Conservation (phyloP, 1,140 invertebrate species). For the Calephelis virginiensis region DNA sequence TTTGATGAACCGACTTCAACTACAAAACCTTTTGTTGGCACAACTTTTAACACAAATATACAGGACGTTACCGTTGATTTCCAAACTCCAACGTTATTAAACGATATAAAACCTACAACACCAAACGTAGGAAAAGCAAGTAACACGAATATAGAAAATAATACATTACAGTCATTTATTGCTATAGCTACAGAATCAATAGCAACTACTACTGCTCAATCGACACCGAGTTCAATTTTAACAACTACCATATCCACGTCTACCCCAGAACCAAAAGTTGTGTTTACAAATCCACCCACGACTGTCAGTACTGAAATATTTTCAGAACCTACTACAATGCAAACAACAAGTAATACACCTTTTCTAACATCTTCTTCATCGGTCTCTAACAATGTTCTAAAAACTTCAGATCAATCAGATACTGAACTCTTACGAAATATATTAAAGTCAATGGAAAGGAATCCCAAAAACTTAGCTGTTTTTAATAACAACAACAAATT, state of each 20-base stretch:
- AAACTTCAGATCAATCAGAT: conserved; percentile 35
- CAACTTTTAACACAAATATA: conserved; percentile 27
- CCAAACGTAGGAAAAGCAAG: not conserved
- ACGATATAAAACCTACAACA: conserved; percentile 21
- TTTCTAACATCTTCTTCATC: conserved; percentile 15
- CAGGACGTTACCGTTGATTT: conserved; percentile 24
- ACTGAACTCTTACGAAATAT: conserved; percentile 50
- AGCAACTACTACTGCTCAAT: conserved; percentile 30
- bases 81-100: conserved; percentile 24
- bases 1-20: conserved; percentile 37
- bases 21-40: conserved; percentile 27
- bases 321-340: conserved; percentile 21
- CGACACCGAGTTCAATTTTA: conserved; percentile 19
- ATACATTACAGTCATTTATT: not conserved
- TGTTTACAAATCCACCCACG: conserved; percentile 5
- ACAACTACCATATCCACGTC: conserved; percentile 33
- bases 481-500: conserved; percentile 37
- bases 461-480: conserved; percentile 41
- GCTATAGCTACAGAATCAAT: conserved; percentile 33
- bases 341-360: conserved; percentile 26
- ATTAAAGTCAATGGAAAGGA: conserved; percentile 42
- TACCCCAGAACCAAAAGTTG: not conserved
- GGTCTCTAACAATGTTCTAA: conserved; percentile 30
- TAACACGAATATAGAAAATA: not conserved
- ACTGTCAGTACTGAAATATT: conserved; percentile 27